Conservation (phyloP, 64 coral and sea anemone genomes). For the Montipora sp. region DNA sequence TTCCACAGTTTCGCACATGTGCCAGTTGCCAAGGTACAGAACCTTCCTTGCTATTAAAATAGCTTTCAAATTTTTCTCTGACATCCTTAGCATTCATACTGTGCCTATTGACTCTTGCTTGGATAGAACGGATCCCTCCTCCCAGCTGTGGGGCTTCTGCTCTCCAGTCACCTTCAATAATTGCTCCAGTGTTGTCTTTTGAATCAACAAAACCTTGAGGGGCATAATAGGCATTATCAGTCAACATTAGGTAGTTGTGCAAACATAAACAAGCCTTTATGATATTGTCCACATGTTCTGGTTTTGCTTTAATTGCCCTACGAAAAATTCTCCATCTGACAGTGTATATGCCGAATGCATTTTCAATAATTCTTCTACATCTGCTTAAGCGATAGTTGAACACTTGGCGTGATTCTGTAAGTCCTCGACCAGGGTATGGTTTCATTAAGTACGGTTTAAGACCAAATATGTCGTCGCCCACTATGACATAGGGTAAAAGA, state of each 20-base stretch:
- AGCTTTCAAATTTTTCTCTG: constrained; percentile 44
- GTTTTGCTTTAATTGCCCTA: constrained; percentile 15
- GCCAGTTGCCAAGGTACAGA: constrained; percentile 51
- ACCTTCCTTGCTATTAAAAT: constrained; percentile 47
- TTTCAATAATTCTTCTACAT: constrained; percentile 40
- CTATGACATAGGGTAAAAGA: constrained; percentile 40
- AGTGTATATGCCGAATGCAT: constrained; percentile 40
- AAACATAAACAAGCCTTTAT: constrained; percentile 17
- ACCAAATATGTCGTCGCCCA: constrained; percentile 57
- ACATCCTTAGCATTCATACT: constrained; percentile 17
- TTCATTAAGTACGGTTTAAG: constrained; percentile 58
- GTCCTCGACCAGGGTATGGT: constrained; percentile 43
- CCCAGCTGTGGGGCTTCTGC: constrained; percentile 36
- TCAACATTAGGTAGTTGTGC: constrained; percentile 40
- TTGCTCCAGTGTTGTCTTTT: constrained; percentile 47
- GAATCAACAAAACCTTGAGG: constrained; percentile 45
- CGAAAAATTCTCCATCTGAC: constrained; percentile 40
- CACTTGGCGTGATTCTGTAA: constrained; percentile 16
- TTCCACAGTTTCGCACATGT: constrained; percentile 55
- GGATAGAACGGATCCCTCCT: background rate
- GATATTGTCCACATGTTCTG: background rate
- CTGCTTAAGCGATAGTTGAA: constrained; percentile 35
- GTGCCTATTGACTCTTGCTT: background rate
- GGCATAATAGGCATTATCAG: constrained; percentile 38
- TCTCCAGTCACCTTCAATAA: constrained; percentile 47